Evolutionary conservation across 2,888 invertebrate genomes (phyloP).

Genomic region (Synanthedon andrenaeformis): DNA sequence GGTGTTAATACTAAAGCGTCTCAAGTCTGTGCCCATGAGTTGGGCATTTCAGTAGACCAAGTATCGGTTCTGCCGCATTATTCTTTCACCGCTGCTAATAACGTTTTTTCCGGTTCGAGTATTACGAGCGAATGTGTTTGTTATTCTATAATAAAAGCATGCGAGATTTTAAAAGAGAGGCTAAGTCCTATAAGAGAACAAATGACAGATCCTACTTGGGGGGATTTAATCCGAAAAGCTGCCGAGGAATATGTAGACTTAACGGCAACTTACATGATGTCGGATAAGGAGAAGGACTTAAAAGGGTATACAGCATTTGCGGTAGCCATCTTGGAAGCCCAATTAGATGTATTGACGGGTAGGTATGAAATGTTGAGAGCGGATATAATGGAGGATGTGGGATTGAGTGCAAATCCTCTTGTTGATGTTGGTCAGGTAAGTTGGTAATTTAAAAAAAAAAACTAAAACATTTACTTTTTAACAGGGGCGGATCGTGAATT

Average conservation of each 20-base stretch:
- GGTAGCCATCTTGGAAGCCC: conserved; percentile 72
- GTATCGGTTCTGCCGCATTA: conserved; percentile 73
- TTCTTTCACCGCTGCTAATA: conserved; percentile 72
- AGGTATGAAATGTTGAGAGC: conserved; percentile 70
- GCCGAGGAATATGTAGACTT: conserved; percentile 67
- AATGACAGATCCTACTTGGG: conserved; percentile 67
- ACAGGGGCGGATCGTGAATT: too few species aligned
- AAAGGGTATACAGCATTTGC: conserved; percentile 71
- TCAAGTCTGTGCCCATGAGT: conserved; percentile 79
- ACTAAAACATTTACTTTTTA: too few species aligned
- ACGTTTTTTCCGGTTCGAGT: conserved; percentile 74
- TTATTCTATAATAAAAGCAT: conserved; percentile 70
- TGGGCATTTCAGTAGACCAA: conserved; percentile 75
- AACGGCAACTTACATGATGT: conserved; percentile 72
- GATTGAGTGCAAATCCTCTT: conserved; percentile 74
- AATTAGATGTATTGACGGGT: conserved; percentile 79
- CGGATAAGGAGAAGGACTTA: conserved; percentile 58
- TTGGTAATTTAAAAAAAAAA: not conserved
- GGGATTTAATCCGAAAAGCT: conserved; percentile 68
- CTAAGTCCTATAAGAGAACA: conserved; percentile 66
- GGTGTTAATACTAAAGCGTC: conserved; percentile 84
- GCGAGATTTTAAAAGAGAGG: conserved; percentile 67
- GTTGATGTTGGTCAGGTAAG: conserved; percentile 76
- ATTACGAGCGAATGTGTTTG: conserved; percentile 74
- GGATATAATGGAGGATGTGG: conserved; percentile 77